Evolutionary conservation across 2,888 invertebrate species (phyloP), one percentile per base, ranked within the genome.

Genomic region (Nowickia ferox): DNA sequence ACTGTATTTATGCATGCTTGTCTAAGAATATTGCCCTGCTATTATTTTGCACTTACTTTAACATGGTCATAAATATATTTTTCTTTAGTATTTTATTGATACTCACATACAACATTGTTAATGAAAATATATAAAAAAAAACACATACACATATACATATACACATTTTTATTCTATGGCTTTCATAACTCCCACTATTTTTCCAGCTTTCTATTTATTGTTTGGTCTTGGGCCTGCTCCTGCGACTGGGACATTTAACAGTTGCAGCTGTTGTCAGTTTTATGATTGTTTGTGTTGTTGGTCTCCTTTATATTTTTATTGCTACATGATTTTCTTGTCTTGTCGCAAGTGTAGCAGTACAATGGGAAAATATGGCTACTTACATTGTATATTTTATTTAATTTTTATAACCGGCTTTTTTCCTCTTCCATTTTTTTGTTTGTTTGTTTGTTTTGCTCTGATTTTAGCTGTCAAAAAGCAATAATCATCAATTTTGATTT

Each of bases 401-500:
- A 83, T 81, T 86, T 87, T 87, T 86, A 84, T 71, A 68, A 81
- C 85, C 51, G 19, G 17, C n/a, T 57, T 59, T 48, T 22, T 59
- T n/a, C 22, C 30, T 30, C 30, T 30, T 5, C 30, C 30, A 30
- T 74, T 2, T 38, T 65, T 55, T 55, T 51, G 55, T 46, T 51
- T 9, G 72, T 55, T 8, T 38, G 65, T 17, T 53, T 42, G 69
- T 61, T 53, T 75, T 72, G 48, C 48, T 42, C 42, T 88, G 88
- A 89, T 89, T 90, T 89, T 88, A 88, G 88, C 91, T 91, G 92
- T 91, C 92, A 91, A 91, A 92, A 91, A 90, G 92, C 92, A 92
- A 92, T 92, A 92, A 92, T 92, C 92, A 92, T 92, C 92, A 92
- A 92, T 92, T 92, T 90, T 92, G 92, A 92, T 92, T 92, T 90